Conservation (phyloP, 2,888 invertebrate species). For the Calameuta idolon region DNA sequence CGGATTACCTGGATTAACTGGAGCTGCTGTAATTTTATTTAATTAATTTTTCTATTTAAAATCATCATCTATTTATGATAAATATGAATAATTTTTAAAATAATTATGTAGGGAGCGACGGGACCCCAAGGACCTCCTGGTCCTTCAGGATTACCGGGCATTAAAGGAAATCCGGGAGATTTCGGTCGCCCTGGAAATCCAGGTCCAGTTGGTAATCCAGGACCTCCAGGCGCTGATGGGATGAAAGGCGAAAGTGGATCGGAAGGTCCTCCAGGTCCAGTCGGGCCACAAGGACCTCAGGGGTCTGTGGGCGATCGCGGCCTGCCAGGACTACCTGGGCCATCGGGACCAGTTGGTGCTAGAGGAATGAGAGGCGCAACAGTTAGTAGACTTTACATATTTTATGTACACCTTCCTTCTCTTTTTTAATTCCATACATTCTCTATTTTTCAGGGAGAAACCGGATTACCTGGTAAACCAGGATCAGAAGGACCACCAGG, state of each 20-base stretch:
- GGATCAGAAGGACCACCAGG: slow-evolving; percentile 82
- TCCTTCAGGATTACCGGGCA: slow-evolving; percentile 75
- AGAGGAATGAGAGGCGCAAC: slow-evolving; percentile 75
- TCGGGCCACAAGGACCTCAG: slow-evolving; percentile 78
- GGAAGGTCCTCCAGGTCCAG: slow-evolving; percentile 77
- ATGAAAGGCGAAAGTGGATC: slow-evolving; percentile 81
- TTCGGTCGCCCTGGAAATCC: slow-evolving; percentile 76
- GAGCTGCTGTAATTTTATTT: slow-evolving; percentile 72
- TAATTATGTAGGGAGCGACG: slow-evolving; percentile 73
- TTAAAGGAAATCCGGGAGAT: slow-evolving; percentile 80
- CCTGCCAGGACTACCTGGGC: slow-evolving; percentile 73
- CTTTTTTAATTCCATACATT: not conserved
- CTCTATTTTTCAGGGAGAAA: slow-evolving; percentile 72
- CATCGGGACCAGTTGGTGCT: slow-evolving; percentile 74
- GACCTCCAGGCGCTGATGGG: slow-evolving; percentile 79
- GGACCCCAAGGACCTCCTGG: slow-evolving; percentile 79
- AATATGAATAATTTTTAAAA: not conserved
- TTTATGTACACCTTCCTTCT: not conserved
- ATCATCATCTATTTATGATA: not conserved
- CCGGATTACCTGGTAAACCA: slow-evolving; percentile 78
- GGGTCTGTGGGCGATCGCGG: slow-evolving; percentile 80
- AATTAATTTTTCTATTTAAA: slow-evolving; percentile 9
- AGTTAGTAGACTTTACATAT: slow-evolving; percentile 61
- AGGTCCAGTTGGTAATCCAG: slow-evolving; percentile 78
- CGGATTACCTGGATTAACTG: slow-evolving; percentile 82